Evolutionary conservation across 2,113 vertebrate species (phyloP), one percentile per base, ranked within the genome.

Genomic region (Cranoglanis bouderius): DNA sequence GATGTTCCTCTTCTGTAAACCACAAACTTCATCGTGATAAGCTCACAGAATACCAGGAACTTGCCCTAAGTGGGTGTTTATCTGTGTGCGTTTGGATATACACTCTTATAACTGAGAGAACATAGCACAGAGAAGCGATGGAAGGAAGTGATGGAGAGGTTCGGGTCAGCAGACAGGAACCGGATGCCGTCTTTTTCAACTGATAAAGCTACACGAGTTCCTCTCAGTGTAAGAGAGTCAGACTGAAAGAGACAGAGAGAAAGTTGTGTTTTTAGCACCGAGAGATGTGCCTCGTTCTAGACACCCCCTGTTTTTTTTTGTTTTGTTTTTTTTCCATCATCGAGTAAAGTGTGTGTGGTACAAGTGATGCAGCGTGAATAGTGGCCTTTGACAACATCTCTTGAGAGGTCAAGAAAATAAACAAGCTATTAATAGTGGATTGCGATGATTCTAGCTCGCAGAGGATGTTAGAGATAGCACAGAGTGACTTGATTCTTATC

Each of bases 141-240:
- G 40, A 61, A 88, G 87, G 87, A 88, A 88, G 57, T 85, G 82
- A 51, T 85, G 80, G 57, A 88, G 82, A 26, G 80, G 38, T 85
- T 84, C 70, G 29, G 87, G 87, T 84, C 82, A 87, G 75, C 86
- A 53, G n/a, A 84, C 70, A 63, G 82, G 72, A 88, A 85, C 82
- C 83, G 87, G 87, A 88, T 77, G 82, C 32, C 18, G 0, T n/a
- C 12, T 38, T 63, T 46, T 43, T 84, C 12, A 82, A 55, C 75
- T 81, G 43, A 81, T 80, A 67, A 67, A 61, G 16, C 26, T 61
- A 57, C 13, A 43, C 35, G 4, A 49, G 14, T 87, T 87, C 65
- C 51, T 83, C 51, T 57, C 51, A 4, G 24, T 75, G 65, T 19
- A 19, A 67, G n/a, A 67, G 75, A 40, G 35, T 57, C 61, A 81